Conservation (phyloP, 2,888 invertebrate species). For the Cyrtodaria siliqua region DNA sequence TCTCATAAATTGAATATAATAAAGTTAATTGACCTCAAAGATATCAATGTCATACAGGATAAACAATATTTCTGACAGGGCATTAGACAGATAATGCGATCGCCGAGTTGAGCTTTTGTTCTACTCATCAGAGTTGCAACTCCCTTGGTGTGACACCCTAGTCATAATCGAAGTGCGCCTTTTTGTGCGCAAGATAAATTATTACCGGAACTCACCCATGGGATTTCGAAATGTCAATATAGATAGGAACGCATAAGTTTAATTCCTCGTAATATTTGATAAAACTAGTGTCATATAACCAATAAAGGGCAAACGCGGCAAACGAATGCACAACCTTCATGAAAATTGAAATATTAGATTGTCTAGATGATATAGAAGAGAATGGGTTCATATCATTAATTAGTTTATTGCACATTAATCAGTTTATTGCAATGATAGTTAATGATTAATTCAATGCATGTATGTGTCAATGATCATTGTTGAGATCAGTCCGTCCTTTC, state of each 20-base stretch:
- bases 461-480: too few species aligned
- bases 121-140: conserved; percentile 4
- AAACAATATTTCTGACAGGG: conserved; percentile 46
- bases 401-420: too few species aligned
- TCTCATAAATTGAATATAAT: conserved; percentile 44
- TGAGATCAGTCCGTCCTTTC: too few species aligned
- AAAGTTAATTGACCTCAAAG: conserved; percentile 45
- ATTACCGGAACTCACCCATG: conserved; percentile 21
- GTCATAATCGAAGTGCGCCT: conserved; percentile 35
- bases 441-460: too few species aligned
- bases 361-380: too few species aligned
- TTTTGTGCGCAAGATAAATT: conserved; percentile 17
- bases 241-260: conserved; percentile 39
- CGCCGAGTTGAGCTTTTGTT: conserved; percentile 17
- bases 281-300: conserved; percentile 35
- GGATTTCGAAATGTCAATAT: conserved; percentile 39
- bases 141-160: conserved; percentile 16
- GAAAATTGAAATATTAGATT: conserved; percentile 15
- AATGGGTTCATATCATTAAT: too few species aligned
- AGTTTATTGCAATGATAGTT: too few species aligned
- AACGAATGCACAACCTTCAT: conserved; percentile 25
- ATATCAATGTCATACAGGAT: conserved; percentile 14
- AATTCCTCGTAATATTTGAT: conserved; percentile 40
- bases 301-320: conserved; percentile 17
- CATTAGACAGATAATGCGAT: conserved; percentile 28